Percentiles rank a stretch among this genome's conserved stretches.
phyloP scores from a whole-genome alignment of 2,113 vertebrate genomes.

The Tursiops truncatus region DNA sequence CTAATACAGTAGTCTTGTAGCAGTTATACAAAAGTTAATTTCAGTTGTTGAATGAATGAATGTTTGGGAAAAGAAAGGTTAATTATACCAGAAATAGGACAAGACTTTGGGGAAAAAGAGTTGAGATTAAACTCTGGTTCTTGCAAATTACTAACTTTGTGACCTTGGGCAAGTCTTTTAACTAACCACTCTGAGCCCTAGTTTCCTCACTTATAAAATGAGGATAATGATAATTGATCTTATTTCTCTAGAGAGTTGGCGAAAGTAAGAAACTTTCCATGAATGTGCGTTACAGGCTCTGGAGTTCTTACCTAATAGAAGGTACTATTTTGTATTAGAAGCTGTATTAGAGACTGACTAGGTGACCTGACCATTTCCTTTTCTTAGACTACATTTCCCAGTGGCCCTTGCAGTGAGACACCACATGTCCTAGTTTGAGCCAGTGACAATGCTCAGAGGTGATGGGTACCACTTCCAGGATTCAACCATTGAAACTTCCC shows the following conservation, averaged over 20 bases:
- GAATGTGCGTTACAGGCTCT: background rate
- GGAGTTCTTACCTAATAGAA: background rate
- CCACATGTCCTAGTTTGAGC: background rate
- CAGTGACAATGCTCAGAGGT: background rate
- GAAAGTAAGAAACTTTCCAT: background rate
- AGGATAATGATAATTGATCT: constrained; percentile 62
- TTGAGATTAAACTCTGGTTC: constrained; percentile 46
- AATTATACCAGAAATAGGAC: constrained; percentile 75
- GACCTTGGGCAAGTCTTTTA: constrained; percentile 78
- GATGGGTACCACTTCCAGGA: background rate
- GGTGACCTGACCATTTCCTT: background rate
- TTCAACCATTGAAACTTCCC: background rate
- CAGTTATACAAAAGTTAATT: constrained; percentile 35
- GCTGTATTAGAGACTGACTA: background rate
- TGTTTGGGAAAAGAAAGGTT: constrained; percentile 58
- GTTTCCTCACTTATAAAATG: constrained; percentile 59
- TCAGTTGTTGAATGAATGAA: constrained; percentile 30
- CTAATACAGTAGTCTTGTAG: background rate
- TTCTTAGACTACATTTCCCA: background rate
- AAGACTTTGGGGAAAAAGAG: constrained; percentile 63
- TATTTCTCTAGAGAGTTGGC: constrained; percentile 21
- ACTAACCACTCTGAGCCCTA: constrained; percentile 61
- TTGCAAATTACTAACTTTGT: constrained; percentile 68
- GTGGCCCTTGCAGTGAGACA: background rate
- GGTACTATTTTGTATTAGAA: background rate